These are phyloP conservation scores for Pseudomyrmex flavicornis DNA, from an alignment of 1,140 invertebrate genomes.

Conservation along the genomic window DNA sequence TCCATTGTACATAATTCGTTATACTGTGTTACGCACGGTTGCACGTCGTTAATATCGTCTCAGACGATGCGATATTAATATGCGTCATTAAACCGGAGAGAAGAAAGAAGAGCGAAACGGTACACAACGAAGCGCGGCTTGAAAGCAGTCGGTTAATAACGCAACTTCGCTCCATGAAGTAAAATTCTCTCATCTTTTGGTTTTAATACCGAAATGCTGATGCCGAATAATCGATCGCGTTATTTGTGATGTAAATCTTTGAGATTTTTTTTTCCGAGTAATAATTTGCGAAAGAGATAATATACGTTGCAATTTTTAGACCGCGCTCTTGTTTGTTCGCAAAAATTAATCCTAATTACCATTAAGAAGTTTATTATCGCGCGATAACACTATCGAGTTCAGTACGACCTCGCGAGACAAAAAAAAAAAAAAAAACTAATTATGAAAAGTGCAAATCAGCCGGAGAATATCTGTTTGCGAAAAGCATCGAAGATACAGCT, in stretches of 20 bases:
- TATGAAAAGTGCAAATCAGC: slow-evolving; percentile 6
- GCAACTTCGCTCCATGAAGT: not conserved
- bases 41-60: slow-evolving; percentile 8
- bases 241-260: not conserved
- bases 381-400: not conserved
- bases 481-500: not conserved
- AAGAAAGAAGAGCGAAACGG: not conserved
- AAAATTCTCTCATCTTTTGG: not conserved
- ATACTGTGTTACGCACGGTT: not conserved
- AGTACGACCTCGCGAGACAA: not conserved
- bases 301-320: not conserved
- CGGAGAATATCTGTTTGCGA: not conserved
- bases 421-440: not conserved
- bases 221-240: not conserved
- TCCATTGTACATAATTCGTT: slow-evolving; percentile 6
- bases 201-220: not conserved
- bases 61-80: slow-evolving; percentile 30
- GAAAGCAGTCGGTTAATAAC: slow-evolving; percentile 17
- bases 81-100: not conserved
- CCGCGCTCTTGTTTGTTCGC: not conserved
- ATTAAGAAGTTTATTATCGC: slow-evolving; percentile 2
- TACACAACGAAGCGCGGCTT: not conserved
- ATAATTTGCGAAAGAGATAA: not conserved
- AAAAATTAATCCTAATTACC: slow-evolving; percentile 7
- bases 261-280: not conserved